Percentiles rank a stretch among this genome's conserved stretches.
Evolutionary conservation across 2,888 invertebrate genomes (phyloP).

Genomic region (Parasteatoda lunata): DNA sequence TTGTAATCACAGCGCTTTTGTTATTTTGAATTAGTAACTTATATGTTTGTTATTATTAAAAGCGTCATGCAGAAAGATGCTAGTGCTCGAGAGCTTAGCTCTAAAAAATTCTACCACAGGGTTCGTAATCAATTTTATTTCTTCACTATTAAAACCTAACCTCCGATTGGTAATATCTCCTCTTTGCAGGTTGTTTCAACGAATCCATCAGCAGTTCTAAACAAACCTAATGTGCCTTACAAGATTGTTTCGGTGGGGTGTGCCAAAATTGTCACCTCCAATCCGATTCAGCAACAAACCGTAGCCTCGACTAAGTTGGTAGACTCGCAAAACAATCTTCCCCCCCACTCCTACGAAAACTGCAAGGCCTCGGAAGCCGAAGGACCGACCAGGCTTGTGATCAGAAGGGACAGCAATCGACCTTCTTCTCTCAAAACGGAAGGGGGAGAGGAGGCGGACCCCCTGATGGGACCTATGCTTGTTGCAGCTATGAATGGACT

Average conservation of each 20-base stretch:
- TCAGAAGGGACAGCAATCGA: background rate
- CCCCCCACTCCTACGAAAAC: conserved; percentile 46
- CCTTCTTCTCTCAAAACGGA: background rate
- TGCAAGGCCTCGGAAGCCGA: conserved; percentile 9
- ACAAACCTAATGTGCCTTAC: conserved; percentile 1
- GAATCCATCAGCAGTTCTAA: background rate
- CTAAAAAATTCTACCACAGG: too few relatives aligned
- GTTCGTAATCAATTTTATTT: too few relatives aligned
- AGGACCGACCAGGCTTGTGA: background rate
- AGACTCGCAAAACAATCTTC: conserved; percentile 35
- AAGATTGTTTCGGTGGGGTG: conserved; percentile 33
- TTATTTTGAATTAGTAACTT: too few relatives aligned
- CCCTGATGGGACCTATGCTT: conserved; percentile 73
- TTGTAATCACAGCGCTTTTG: too few relatives aligned
- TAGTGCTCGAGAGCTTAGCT: too few relatives aligned
- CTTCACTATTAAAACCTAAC: conserved; percentile 54
- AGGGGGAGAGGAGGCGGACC: conserved; percentile 12
- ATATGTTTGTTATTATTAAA: too few relatives aligned
- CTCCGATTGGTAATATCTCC: too few relatives aligned
- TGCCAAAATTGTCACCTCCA: conserved; percentile 55
- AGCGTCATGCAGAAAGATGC: too few relatives aligned
- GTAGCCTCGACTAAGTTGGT: conserved; percentile 53
- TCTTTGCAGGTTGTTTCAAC: background rate
- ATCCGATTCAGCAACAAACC: conserved; percentile 45
- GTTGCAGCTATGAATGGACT: conserved; percentile 75